These are phyloP conservation scores for Limnephilus rhombicus DNA, from an alignment of 2,888 invertebrate species.

Conservation along the genomic window DNA sequence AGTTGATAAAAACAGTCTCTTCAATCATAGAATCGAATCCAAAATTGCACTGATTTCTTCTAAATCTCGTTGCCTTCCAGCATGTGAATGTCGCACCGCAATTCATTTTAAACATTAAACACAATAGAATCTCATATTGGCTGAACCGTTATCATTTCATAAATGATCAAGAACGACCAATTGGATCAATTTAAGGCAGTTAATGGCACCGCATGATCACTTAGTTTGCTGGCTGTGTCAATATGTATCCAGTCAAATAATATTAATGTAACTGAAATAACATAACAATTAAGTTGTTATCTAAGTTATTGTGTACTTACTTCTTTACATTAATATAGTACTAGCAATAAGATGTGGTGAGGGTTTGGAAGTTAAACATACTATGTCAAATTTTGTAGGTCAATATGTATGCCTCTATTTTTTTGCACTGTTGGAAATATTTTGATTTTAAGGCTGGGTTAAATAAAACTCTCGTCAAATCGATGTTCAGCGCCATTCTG, in stretches of 20 bases:
- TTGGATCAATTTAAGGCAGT: neutral
- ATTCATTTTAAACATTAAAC: neutral
- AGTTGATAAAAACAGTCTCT: neutral
- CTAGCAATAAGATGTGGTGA: neutral
- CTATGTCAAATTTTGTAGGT: neutral
- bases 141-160: neutral
- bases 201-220: neutral
- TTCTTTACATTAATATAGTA: neutral
- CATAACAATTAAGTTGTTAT: neutral
- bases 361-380: neutral
- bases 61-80: neutral
- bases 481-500: too few relatives aligned
- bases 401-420: too few relatives aligned
- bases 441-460: too few relatives aligned
- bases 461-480: too few relatives aligned
- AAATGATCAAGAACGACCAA: neutral
- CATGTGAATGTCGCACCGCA: neutral
- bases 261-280: neutral
- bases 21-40: neutral
- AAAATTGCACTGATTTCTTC: neutral
- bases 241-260: neutral
- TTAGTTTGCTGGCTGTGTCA: neutral
- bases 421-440: too few relatives aligned
- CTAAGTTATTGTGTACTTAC: neutral
- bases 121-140: neutral